Conservation (phyloP, 2,113 vertebrate genomes). For the Albula glossodonta region DNA sequence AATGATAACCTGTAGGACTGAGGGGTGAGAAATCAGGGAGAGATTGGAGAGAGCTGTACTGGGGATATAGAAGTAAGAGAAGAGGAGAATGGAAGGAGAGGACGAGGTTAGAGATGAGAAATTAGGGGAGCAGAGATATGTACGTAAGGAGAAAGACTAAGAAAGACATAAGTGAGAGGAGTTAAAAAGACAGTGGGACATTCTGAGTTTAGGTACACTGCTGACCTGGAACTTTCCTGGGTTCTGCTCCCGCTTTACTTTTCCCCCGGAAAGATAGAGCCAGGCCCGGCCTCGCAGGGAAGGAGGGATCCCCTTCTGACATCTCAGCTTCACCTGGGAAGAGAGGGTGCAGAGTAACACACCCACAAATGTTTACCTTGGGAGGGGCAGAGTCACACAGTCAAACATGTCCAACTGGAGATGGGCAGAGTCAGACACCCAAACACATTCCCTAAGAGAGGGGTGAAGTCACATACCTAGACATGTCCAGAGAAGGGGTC, state of each 20-base stretch:
- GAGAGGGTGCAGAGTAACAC: background rate
- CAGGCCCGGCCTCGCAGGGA: slow-evolving; percentile 91
- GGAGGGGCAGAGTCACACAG: too few species aligned
- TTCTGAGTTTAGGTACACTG: background rate
- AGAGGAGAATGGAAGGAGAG: background rate
- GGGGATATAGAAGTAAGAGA: background rate
- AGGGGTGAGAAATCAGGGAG: too few species aligned
- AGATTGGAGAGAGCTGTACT: too few species aligned
- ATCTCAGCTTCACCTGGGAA: slow-evolving; percentile 87
- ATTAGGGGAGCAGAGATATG: background rate
- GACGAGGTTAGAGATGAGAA: background rate
- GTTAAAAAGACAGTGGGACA: rapidly evolving
- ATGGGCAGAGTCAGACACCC: background rate
- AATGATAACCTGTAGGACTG: too few species aligned
- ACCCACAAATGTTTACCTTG: background rate
- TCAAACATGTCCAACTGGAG: background rate
- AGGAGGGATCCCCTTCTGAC: slow-evolving; percentile 96
- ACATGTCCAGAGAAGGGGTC: too few species aligned
- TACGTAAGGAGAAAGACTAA: background rate
- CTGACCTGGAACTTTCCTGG: slow-evolving; percentile 83
- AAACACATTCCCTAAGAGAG: too few species aligned
- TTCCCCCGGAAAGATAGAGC: slow-evolving; percentile 93
- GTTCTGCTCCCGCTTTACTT: slow-evolving; percentile 90
- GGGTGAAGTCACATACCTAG: background rate
- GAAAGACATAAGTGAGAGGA: slow-evolving; percentile 10